A percentile compares a stretch with the other conserved stretches of the same genome.
These are phyloP conservation scores for Planiliza haematocheilus DNA, from an alignment of 2,113 vertebrate genomes.

Conservation along the genomic window DNA sequence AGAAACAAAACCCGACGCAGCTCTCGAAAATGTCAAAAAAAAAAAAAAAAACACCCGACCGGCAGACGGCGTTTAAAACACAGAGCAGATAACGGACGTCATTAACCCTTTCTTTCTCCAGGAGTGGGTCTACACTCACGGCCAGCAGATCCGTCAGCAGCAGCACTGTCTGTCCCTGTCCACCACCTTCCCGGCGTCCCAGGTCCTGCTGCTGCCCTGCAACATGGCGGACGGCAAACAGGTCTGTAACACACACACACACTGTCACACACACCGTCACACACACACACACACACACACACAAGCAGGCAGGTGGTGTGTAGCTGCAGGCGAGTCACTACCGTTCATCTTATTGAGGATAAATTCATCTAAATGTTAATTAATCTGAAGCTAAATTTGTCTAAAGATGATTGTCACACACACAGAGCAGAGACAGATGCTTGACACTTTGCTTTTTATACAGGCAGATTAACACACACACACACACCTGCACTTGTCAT, in stretches of 20 bases:
- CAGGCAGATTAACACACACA: constrained; percentile 38
- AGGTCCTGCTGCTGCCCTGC: constrained; percentile 90
- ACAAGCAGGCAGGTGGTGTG: constrained; percentile 39
- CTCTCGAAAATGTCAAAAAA: constrained; percentile 16
- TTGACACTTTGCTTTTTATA: constrained; percentile 44
- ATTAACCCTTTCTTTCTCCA: constrained; percentile 59
- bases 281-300: constrained; percentile 10
- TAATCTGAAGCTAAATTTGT: constrained; percentile 62
- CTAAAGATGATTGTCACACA: constrained; percentile 39
- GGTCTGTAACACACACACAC: constrained; percentile 76
- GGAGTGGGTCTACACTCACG: constrained; percentile 94
- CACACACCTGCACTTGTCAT: constrained; percentile 59
- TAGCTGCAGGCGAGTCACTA: constrained; percentile 27
- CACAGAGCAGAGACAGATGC: constrained; percentile 45
- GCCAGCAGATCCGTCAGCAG: constrained; percentile 92
- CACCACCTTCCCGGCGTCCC: constrained; percentile 91
- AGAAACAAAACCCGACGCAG: constrained; percentile 4
- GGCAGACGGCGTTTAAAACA: not conserved
- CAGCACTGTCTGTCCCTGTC: constrained; percentile 90
- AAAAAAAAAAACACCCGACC: too few relatives aligned
- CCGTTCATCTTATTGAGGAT: constrained; percentile 34
- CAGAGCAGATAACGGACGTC: not conserved
- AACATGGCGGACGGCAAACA: constrained; percentile 92
- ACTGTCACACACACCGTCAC: constrained; percentile 34
- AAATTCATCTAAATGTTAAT: constrained; percentile 72